These are phyloP conservation scores for Spodoptera litura DNA, from an alignment of 1,140 invertebrate species.

Conservation along the genomic window DNA sequence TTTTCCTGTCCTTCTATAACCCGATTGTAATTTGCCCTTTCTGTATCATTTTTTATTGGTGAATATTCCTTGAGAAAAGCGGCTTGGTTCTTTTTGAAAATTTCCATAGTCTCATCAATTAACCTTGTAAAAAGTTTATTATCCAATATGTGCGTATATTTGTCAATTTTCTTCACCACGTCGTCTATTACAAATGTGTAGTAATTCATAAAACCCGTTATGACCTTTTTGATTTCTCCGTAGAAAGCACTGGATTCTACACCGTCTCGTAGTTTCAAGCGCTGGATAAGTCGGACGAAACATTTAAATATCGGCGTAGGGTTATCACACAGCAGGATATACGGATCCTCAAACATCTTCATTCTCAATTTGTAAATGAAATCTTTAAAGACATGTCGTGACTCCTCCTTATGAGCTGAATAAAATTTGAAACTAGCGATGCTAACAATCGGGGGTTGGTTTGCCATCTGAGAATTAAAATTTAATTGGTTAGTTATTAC, in stretches of 20 bases:
- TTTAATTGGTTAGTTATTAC: neutral
- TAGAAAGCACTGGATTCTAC: slow-evolving; percentile 63
- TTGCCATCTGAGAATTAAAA: neutral
- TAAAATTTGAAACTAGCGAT: neutral
- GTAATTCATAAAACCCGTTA: slow-evolving; percentile 64
- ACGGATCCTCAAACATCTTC: neutral
- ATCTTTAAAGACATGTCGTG: neutral
- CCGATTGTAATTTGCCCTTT: slow-evolving; percentile 60
- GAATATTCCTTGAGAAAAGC: slow-evolving; percentile 63
- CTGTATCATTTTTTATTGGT: slow-evolving; percentile 52
- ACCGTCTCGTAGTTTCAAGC: neutral
- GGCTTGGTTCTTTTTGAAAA: slow-evolving; percentile 60
- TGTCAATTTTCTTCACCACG: slow-evolving; percentile 62
- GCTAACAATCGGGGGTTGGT: neutral
- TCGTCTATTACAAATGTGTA: slow-evolving; percentile 63
- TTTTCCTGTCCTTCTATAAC: slow-evolving; percentile 51
- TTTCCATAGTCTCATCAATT: slow-evolving; percentile 58
- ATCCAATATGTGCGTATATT: slow-evolving; percentile 50
- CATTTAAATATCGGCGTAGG: slow-evolving; percentile 5
- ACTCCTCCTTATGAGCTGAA: neutral
- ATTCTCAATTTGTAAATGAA: slow-evolving; percentile 4
- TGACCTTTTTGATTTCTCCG: slow-evolving; percentile 64
- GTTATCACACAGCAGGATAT: neutral
- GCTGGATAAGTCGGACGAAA: slow-evolving; percentile 8
- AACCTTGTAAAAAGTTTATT: slow-evolving; percentile 57